Percentiles rank a stretch among this genome's conserved stretches.
These are phyloP conservation scores for Vipera latastei DNA, from an alignment of 2,797 vertebrate genomes.

Conservation along the genomic window DNA sequence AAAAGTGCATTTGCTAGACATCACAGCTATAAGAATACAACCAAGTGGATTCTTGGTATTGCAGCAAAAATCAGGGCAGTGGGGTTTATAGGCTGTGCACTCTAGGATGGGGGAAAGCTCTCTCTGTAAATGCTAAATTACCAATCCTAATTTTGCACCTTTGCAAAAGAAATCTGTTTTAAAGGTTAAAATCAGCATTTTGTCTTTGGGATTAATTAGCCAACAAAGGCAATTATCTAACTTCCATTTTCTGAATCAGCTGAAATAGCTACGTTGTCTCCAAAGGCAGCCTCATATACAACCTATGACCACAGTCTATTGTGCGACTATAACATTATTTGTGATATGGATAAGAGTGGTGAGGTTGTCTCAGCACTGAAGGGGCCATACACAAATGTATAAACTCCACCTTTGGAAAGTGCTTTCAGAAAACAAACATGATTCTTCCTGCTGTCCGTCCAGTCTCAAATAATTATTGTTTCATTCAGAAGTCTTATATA, in stretches of 20 bases:
- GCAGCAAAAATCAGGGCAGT: background rate
- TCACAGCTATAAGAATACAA: background rate
- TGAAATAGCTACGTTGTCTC: background rate
- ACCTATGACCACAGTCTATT: background rate
- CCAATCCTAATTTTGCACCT: background rate
- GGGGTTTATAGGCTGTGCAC: no score
- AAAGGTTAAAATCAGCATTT: background rate
- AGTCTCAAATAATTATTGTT: background rate
- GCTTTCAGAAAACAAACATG: background rate
- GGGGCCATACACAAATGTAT: background rate
- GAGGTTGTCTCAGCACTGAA: background rate
- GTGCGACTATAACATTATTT: background rate
- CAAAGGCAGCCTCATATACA: background rate
- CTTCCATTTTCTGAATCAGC: background rate
- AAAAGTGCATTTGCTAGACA: slow-evolving; percentile 6
- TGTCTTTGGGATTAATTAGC: background rate
- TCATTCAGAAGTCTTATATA: background rate
- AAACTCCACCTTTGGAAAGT: background rate
- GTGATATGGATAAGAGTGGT: background rate
- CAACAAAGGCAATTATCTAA: background rate
- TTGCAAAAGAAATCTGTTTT: background rate
- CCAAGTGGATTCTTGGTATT: background rate
- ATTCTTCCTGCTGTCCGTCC: background rate
- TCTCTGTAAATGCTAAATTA: background rate
- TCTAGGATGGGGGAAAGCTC: background rate